phyloP scores from a whole-genome alignment of 1,140 invertebrate genomes.

The Brachionus sp. region DNA sequence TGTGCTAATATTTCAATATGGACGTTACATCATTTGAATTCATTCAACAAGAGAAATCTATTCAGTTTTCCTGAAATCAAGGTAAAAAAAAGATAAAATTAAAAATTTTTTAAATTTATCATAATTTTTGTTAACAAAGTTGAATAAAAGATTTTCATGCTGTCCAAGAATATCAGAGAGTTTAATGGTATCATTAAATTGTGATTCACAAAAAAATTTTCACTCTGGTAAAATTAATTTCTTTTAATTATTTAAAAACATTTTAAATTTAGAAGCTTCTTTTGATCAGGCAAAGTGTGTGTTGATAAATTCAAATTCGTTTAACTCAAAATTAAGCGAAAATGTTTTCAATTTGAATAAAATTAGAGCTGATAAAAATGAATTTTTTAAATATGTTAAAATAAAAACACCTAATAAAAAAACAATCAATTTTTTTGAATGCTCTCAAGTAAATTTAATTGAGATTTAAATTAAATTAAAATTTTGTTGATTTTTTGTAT shows the following conservation, averaged over 20 bases:
- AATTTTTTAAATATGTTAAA: not conserved
- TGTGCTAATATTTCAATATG: conserved; percentile 12
- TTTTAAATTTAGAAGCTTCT: not conserved
- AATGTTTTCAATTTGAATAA: not conserved
- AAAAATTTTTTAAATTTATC: not conserved
- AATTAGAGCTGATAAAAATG: not conserved
- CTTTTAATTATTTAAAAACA: not conserved
- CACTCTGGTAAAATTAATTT: not conserved
- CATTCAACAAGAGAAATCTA: not conserved
- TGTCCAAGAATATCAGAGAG: not conserved
- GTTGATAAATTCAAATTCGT: not conserved
- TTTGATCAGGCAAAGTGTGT: conserved; percentile 7
- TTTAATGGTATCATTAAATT: not conserved
- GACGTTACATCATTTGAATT: not conserved
- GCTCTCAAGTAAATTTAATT: not conserved
- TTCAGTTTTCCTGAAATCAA: not conserved
- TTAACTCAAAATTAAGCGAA: not conserved
- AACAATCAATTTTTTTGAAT: not conserved
- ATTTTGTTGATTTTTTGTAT: not conserved
- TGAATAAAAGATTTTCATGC: not conserved
- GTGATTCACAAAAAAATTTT: not conserved
- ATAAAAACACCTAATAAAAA: not conserved
- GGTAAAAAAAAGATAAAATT: not conserved
- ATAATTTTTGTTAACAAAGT: not conserved
- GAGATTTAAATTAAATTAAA: not conserved